phyloP scores from a whole-genome alignment of 1,140 invertebrate species.

The Magallana angulata region DNA sequence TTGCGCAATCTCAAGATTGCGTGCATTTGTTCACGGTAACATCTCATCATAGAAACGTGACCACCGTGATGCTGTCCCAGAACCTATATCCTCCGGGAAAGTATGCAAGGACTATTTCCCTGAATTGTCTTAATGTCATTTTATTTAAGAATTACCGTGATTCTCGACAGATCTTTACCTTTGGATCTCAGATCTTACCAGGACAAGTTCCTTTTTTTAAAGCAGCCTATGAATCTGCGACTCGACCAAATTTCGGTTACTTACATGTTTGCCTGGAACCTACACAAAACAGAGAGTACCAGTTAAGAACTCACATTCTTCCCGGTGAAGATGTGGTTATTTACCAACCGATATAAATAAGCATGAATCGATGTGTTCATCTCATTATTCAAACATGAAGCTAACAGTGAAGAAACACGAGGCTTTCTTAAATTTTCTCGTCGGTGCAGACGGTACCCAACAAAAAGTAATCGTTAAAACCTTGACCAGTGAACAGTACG shows the following conservation, averaged over 20 bases:
- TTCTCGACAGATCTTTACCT: constrained; percentile 49
- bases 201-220: constrained; percentile 1
- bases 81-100: constrained; percentile 49
- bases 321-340: constrained; percentile 48
- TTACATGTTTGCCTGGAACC: constrained; percentile 46
- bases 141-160: constrained; percentile 55
- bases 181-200: constrained; percentile 54
- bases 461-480: constrained; percentile 14
- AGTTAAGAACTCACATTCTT: constrained; percentile 50
- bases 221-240: constrained; percentile 46
- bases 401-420: neutral
- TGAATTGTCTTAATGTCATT: constrained; percentile 51
- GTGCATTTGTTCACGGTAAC: constrained; percentile 28
- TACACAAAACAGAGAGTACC: constrained; percentile 36
- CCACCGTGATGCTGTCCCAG: constrained; percentile 43
- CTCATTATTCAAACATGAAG: constrained; percentile 41
- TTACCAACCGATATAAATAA: constrained; percentile 46
- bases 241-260: constrained; percentile 34
- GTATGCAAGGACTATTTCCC: constrained; percentile 48
- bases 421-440: constrained; percentile 20
- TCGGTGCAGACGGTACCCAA: constrained; percentile 7
- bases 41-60: constrained; percentile 37
- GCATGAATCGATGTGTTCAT: neutral
- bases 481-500: constrained; percentile 33
- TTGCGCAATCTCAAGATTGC: constrained; percentile 29